Conservation (phyloP, 2,113 vertebrate species). For the Ictalurus punctatus region DNA sequence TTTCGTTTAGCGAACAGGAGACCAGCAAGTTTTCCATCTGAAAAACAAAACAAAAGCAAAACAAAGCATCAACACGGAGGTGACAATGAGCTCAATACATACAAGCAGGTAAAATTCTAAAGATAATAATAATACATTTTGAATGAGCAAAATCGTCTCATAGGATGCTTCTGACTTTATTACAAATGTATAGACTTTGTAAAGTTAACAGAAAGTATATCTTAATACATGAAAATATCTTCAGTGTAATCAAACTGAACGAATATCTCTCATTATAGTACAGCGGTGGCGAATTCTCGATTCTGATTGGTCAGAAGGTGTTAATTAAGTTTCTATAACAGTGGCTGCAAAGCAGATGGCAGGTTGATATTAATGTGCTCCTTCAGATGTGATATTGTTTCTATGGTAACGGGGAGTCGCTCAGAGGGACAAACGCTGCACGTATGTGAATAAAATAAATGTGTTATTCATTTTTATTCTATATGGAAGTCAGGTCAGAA, state of each 20-base stretch:
- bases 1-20: constrained; percentile 65
- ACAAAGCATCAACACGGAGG: background rate
- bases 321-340: too few relatives aligned
- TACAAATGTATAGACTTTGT: too few relatives aligned
- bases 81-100: background rate
- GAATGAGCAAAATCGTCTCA: background rate
- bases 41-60: constrained; percentile 21
- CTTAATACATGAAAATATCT: background rate
- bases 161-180: too few relatives aligned
- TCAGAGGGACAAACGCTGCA: background rate
- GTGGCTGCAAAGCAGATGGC: too few relatives aligned
- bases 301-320: background rate
- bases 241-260: background rate
- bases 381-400: background rate
- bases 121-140: too few relatives aligned
- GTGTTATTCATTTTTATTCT: too few relatives aligned
- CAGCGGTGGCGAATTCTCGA: background rate
- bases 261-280: background rate
- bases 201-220: too few relatives aligned
- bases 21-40: constrained; percentile 64
- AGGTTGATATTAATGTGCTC: background rate
- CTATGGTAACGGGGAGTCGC: background rate
- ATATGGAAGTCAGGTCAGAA: too few relatives aligned
- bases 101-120: background rate
- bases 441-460: too few relatives aligned